phyloP scores from a whole-genome alignment of 2,888 invertebrate species.

The Orthosia gracilis region DNA sequence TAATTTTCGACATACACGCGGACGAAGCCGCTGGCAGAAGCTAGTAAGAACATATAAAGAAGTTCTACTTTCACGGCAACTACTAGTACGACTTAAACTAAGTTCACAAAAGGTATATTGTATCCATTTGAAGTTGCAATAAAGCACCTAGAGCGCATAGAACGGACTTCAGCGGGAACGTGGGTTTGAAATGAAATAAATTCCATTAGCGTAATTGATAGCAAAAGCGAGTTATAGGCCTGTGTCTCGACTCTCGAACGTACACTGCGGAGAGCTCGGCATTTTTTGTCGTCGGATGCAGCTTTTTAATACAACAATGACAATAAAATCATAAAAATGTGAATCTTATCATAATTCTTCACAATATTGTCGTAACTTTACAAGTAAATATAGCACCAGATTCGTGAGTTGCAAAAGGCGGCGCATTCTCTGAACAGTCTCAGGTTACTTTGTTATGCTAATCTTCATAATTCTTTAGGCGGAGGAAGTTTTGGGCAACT shows the following conservation, averaged over 20 bases:
- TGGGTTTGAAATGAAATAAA: slow-evolving; percentile 84
- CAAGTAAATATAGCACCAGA: slow-evolving; percentile 72
- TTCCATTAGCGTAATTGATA: slow-evolving; percentile 88
- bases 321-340: slow-evolving; percentile 49
- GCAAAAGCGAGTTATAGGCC: slow-evolving; percentile 78
- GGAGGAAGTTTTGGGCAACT: slow-evolving; percentile 85
- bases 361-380: slow-evolving; percentile 55
- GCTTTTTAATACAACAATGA: slow-evolving; percentile 41
- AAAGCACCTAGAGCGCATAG: slow-evolving; percentile 65
- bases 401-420: slow-evolving; percentile 81
- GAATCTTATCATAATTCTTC: slow-evolving; percentile 46
- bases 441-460: slow-evolving; percentile 90
- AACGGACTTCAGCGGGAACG: slow-evolving; percentile 56
- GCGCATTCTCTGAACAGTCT: slow-evolving; percentile 86
- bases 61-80: slow-evolving; percentile 32
- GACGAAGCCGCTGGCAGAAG: no score
- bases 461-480: slow-evolving; percentile 90
- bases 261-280: slow-evolving; percentile 3
- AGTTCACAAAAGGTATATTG: slow-evolving; percentile 62
- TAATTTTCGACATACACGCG: no score
- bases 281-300: slow-evolving; percentile 53
- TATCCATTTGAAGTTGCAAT: slow-evolving; percentile 66
- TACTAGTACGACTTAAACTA: slow-evolving; percentile 41
- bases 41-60: slow-evolving; percentile 28
- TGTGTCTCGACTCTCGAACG: slow-evolving; percentile 48